Conservation (phyloP, 2,113 vertebrate species). For the Delphinapterus leucas region DNA sequence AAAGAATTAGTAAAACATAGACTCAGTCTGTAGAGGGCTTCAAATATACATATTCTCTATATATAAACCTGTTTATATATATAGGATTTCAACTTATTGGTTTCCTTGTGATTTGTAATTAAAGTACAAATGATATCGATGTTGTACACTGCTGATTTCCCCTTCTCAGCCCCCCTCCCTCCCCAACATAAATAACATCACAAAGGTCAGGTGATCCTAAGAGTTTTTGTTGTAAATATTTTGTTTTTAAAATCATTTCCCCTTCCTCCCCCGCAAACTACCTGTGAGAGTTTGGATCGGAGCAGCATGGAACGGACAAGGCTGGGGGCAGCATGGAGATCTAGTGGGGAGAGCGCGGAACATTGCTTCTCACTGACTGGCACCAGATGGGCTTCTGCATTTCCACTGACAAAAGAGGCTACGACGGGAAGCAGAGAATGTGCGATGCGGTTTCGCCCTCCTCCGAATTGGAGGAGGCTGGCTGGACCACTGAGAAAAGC, state of each 20-base stretch:
- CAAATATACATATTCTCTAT: conserved; percentile 78
- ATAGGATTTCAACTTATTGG: conserved; percentile 65
- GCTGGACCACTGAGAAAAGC: conserved; percentile 74
- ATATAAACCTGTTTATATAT: conserved; percentile 73
- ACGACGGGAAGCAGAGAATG: conserved; percentile 74
- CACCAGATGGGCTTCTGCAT: conserved; percentile 52
- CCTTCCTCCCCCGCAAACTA: conserved; percentile 72
- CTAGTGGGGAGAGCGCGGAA: background rate
- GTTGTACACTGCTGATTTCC: conserved; percentile 69
- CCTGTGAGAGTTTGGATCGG: conserved; percentile 61
- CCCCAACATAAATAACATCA: conserved; percentile 71
- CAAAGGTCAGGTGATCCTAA: conserved; percentile 66
- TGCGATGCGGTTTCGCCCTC: background rate
- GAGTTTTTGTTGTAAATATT: conserved; percentile 59
- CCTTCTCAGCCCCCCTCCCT: conserved; percentile 61
- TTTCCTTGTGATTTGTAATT: conserved; percentile 60
- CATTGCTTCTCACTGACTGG: conserved; percentile 51
- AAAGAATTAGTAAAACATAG: conserved; percentile 79
- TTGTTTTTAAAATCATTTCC: conserved; percentile 50
- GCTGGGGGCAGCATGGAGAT: conserved; percentile 56
- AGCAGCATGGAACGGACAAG: conserved; percentile 62
- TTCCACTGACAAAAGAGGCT: conserved; percentile 68
- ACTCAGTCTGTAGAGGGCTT: conserved; percentile 77
- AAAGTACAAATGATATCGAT: conserved; percentile 75
- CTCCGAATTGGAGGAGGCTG: conserved; percentile 6